Base-by-base conservation (phyloP, 2,888 invertebrate genomes). In the Lochmaea crataegi region DNA sequence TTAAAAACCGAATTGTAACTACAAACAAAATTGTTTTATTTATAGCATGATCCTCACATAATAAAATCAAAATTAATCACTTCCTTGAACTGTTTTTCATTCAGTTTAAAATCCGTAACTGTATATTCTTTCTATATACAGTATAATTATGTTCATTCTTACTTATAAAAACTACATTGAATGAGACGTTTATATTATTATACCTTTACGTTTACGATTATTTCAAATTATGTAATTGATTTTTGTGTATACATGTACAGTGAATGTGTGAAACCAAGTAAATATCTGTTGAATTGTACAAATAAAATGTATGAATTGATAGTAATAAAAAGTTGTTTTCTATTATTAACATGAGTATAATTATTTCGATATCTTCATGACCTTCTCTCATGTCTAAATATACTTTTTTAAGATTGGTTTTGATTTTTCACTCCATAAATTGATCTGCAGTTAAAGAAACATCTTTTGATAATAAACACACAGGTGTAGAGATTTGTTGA, bases 91-190 rank as follows among this genome's bases (percentile, higher is more conserved):
- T 53, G 53, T 10, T 53, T 53, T 53, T 53, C 16, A 53, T 18
- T 53, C 18, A 16, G 6, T 18, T 10, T 53, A 53, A 53, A 53
- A 53, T 53, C n/a, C 18, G 16, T 53, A 53, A 18, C 16, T 53
- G 53, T 53, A 53, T 53, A 53, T 53, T 53, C 16, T 16, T 53
- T n/a, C n/a, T n/a, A n/a, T n/a, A n/a, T n/a, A n/a, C n/a, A n/a
- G n/a, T n/a, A n/a, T n/a, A 0, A 10, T 48, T 14, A 45, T 41
- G 53, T 45, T 67, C 18, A 18, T 56, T 66, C 56, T 56, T 66
- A 56, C 38, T 66, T 57, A 66, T 56, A 67, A 67, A 41, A n/a
- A 56, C 22, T 57, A 41, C 18, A 57, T 66, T 53, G 53, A n/a
- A 66, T 18, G 12, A 56, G 66, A 56, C 56, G 56, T 66, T 66